Conservation (phyloP, 2,113 vertebrate genomes). For the Regulus satrapa region DNA sequence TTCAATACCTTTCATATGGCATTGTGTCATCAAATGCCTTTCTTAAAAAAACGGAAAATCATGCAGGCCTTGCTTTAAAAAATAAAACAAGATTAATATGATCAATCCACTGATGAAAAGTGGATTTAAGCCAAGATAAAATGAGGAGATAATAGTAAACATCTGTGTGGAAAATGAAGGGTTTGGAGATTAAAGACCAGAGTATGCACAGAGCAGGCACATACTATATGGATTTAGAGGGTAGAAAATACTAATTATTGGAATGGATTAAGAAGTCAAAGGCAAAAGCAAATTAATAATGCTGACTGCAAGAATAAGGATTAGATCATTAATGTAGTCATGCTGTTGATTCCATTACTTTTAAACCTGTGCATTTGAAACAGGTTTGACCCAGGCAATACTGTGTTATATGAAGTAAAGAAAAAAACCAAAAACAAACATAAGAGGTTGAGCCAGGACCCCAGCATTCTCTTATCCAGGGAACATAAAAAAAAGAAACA, state of each 20-base stretch:
- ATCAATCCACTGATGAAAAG: neutral
- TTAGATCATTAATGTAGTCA: neutral
- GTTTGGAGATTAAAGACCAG: neutral
- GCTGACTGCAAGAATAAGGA: neutral
- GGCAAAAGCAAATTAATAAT: neutral
- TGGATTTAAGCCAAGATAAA: neutral
- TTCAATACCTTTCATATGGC: neutral
- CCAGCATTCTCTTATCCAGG: neutral
- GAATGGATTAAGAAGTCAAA: neutral
- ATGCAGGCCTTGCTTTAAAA: neutral
- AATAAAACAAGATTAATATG: neutral
- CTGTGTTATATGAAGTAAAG: neutral
- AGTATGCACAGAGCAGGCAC: neutral
- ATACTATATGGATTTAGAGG: neutral
- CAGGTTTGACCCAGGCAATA: neutral
- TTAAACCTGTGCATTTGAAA: neutral
- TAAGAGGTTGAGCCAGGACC: neutral
- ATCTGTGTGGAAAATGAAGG: neutral
- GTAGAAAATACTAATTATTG: neutral
- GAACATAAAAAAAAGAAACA: neutral
- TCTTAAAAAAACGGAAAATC: neutral
- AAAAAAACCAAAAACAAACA: too few relatives aligned
- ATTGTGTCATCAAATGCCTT: neutral
- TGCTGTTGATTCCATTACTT: neutral
- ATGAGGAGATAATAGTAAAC: neutral